Evolutionary conservation across 2,797 vertebrate species (phyloP).

Genomic region (Chelidonichthys spinosus): DNA sequence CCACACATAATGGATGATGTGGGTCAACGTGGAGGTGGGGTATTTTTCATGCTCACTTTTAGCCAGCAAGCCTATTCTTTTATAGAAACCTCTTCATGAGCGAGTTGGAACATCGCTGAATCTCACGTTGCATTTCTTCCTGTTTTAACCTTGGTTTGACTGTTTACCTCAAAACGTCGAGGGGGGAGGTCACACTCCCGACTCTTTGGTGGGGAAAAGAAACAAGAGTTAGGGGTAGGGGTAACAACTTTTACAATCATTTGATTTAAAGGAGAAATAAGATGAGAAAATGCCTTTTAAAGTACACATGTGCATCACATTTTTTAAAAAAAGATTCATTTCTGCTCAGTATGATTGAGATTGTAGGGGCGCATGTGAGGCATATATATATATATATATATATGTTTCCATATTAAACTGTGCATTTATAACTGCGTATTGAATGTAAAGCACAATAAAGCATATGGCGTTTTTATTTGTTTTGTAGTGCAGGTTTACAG

Average conservation of each 20-base stretch:
- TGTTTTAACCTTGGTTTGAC: conserved; percentile 84
- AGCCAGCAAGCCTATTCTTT: conserved; percentile 85
- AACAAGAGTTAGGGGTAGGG: conserved; percentile 21
- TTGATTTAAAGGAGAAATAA: conserved; percentile 35
- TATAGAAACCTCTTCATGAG: conserved; percentile 76
- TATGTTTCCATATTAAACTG: conserved; percentile 71
- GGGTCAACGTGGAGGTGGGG: conserved; percentile 86
- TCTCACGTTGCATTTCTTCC: conserved; percentile 67
- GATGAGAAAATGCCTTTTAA: conserved; percentile 29
- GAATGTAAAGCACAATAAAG: conserved; percentile 76
- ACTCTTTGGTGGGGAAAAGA: conserved; percentile 40
- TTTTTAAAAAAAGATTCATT: conserved; percentile 15
- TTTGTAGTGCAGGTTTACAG: conserved; percentile 78
- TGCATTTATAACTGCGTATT: conserved; percentile 71
- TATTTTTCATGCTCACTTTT: conserved; percentile 89
- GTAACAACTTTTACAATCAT: conserved; percentile 45
- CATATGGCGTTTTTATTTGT: conserved; percentile 85
- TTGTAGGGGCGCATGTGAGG: conserved; percentile 7
- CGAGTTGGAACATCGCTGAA: conserved; percentile 71
- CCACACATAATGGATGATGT: conserved; percentile 88
- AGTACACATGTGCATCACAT: conserved; percentile 4
- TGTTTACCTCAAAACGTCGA: conserved; percentile 76
- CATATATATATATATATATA: conserved; percentile 52
- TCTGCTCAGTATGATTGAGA: conserved; percentile 46
- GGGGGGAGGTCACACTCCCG: conserved; percentile 59